Evolutionary conservation across 2,113 vertebrate genomes (phyloP), one percentile per base, ranked within the genome.

Genomic region (Nerophis lumbriciformis): DNA sequence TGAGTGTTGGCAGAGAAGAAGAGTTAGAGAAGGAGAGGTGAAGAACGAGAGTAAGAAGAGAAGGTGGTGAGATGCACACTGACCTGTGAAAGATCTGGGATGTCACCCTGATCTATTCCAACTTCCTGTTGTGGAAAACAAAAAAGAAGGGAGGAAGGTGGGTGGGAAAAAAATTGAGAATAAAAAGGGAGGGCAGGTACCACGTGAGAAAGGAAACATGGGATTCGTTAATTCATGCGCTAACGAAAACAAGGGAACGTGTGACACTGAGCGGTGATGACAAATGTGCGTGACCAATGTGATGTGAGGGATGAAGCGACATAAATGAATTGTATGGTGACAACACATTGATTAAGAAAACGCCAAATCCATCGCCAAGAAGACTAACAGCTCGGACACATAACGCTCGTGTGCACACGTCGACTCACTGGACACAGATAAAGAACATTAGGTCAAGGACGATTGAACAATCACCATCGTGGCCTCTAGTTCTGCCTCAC

Each of bases 31-130:
- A 59, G 68, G 39, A 56, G 76, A 83, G 77, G 87, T 12, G 35
- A n/a, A 36, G 15, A 6, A 45, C 16, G 6, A 42, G 48, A 35
- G 59, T 38, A 55, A 63, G 48, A 45, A 63, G 51, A 71, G 44
- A 56, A 77, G 73, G 75, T 83, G 77, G 88, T 82, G 83, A 88
- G 74, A 89, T 77, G 84, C 77, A 91, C 87, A 98, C 95, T 97
- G 90, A 98, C 94, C 95, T 97, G 93, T 90, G 92, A 94, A 87
- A 99, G 91, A 92, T 95, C 90, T 77, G 95, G 95, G 92, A 98
- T 97, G 89, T 95, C 89, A 85, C 92, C 93, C 89, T 93, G 93
- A 92, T 95, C 93, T 90, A 98, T 94, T 92, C 96, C 95, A 92
- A 95, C 93, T 95, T 95, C 92, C 96, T 98, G 90, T 89, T 55